Evolutionary conservation across 35 echinoderm and acorn worm genomes (phyloP).

Genomic region (Eucidaris tribuloides): DNA sequence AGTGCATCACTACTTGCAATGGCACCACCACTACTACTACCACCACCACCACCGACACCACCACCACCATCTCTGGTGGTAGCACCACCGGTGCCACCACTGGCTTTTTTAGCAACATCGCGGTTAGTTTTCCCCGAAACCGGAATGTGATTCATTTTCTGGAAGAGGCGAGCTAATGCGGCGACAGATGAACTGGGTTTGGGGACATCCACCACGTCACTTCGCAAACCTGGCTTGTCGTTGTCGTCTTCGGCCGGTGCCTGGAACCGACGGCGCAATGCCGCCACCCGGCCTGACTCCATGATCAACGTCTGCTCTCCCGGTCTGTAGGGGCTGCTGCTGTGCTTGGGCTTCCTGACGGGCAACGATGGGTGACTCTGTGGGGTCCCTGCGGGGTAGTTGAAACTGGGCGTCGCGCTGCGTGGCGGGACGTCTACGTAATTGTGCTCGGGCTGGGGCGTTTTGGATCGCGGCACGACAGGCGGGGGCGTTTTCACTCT

Average conservation of each 20-base stretch:
- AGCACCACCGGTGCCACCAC: conserved; percentile 8
- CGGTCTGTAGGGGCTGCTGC: too few relatives aligned
- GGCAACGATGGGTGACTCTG: too few relatives aligned
- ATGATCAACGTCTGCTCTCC: not conserved
- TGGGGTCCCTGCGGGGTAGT: too few relatives aligned
- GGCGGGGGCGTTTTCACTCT: not conserved
- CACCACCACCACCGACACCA: conserved; percentile 19
- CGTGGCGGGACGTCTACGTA: not conserved
- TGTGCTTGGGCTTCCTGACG: too few relatives aligned
- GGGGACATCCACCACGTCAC: conserved; percentile 16
- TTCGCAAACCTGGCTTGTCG: conserved; percentile 36
- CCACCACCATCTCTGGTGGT: not conserved
- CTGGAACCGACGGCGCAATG: conserved; percentile 10
- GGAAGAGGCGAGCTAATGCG: conserved; percentile 16
- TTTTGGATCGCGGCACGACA: not conserved
- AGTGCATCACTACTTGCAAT: conserved; percentile 3
- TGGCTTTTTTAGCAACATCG: not conserved
- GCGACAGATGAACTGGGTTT: conserved; percentile 13
- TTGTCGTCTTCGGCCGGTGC: not conserved
- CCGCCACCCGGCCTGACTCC: conserved; percentile 8
- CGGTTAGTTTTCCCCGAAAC: not conserved
- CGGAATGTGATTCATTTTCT: not conserved
- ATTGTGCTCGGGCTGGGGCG: not conserved
- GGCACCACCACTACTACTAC: conserved; percentile 23
- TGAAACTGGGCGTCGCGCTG: conserved; percentile 15